Percentiles rank a stretch among this genome's conserved stretches.
These are phyloP conservation scores for Oriolus oriolus DNA, from an alignment of 2,113 vertebrate species.

Conservation along the genomic window DNA sequence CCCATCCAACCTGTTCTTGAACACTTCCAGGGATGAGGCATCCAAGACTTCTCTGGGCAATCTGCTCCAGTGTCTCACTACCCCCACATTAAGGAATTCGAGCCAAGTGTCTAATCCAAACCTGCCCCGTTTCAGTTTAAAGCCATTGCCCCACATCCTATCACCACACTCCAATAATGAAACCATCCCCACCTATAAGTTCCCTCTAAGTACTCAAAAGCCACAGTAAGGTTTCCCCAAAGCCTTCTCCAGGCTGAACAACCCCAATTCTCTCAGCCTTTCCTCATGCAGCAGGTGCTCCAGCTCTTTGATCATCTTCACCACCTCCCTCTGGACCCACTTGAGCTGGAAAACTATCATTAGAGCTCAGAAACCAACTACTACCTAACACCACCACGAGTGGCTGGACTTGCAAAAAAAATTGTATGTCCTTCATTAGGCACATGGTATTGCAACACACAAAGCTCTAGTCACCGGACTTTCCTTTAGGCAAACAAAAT, in stretches of 20 bases:
- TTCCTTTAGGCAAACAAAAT: background rate
- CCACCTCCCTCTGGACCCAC: background rate
- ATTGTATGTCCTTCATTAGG: rapidly evolving
- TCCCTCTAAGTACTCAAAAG: background rate
- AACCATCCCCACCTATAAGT: no score
- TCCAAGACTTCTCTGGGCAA: background rate
- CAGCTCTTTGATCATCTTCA: background rate
- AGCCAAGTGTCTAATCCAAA: background rate
- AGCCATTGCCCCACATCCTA: background rate
- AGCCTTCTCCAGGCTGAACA: background rate
- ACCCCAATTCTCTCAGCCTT: background rate
- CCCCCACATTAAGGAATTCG: background rate
- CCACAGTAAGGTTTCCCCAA: background rate
- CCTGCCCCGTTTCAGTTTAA: background rate
- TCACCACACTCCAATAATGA: background rate
- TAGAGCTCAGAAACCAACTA: background rate
- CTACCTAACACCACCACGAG: background rate
- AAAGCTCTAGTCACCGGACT: background rate
- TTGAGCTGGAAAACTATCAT: background rate
- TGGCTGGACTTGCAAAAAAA: background rate
- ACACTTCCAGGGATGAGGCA: background rate
- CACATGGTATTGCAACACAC: background rate
- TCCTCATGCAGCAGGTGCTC: background rate
- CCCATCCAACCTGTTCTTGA: background rate
- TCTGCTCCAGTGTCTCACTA: background rate